phyloP scores from a whole-genome alignment of 2,888 invertebrate genomes.

The Tipula unca region DNA sequence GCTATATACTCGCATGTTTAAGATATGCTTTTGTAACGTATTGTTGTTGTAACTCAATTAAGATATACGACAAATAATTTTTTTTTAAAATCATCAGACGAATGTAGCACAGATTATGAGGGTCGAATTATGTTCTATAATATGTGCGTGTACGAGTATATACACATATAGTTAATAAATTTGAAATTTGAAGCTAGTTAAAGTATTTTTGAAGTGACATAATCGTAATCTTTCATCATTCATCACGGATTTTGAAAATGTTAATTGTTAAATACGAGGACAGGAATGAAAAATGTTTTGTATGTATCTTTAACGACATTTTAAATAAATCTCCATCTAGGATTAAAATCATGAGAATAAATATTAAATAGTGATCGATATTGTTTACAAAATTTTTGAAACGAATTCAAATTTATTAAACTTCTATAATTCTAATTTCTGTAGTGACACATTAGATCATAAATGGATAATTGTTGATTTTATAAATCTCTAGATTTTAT shows the following conservation, averaged over 20 bases:
- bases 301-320: too few species aligned
- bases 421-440: too few species aligned
- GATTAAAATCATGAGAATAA: too few species aligned
- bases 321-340: too few species aligned
- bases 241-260: neutral
- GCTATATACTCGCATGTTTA: too few species aligned
- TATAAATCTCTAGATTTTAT: too few species aligned
- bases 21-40: neutral
- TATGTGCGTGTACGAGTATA: neutral
- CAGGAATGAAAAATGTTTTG: too few species aligned
- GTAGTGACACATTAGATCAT: too few species aligned
- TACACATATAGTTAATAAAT: neutral
- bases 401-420: too few species aligned
- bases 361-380: too few species aligned
- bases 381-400: too few species aligned
- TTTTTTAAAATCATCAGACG: neutral
- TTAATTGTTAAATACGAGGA: neutral
- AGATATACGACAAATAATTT: neutral
- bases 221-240: slow-evolving; percentile 1
- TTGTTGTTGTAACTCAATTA: neutral
- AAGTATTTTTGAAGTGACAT: neutral
- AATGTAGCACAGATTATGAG: neutral
- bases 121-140: neutral
- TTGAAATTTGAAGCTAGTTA: neutral
- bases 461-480: too few species aligned